These are phyloP conservation scores for Syrphus vitripennis DNA, from an alignment of 2,888 invertebrate genomes.

Conservation along the genomic window DNA sequence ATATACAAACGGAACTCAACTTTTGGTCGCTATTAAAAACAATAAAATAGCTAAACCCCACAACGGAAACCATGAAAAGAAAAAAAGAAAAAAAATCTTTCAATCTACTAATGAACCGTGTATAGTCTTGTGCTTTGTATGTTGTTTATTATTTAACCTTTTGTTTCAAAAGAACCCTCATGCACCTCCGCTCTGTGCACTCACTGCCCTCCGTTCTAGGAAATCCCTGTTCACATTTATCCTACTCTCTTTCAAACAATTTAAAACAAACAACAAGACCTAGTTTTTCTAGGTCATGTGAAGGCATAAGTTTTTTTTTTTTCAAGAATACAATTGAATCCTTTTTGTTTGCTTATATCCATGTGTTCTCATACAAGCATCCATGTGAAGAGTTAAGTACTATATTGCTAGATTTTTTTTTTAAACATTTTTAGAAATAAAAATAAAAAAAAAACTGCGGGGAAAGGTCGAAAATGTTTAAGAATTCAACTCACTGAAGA, in stretches of 20 bases:
- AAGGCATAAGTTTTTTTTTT: conserved; percentile 22
- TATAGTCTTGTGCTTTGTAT: conserved; percentile 41
- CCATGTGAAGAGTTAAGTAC: background rate
- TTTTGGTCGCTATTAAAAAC: conserved; percentile 7
- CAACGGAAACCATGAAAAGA: conserved; percentile 1
- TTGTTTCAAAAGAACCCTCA: conserved; percentile 8
- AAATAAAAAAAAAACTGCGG: background rate
- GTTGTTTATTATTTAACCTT: conserved; percentile 47
- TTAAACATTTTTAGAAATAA: background rate
- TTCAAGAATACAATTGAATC: conserved; percentile 4
- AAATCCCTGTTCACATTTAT: background rate
- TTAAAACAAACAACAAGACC: conserved; percentile 21
- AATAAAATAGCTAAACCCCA: conserved; percentile 8
- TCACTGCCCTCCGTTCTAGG: too few species aligned
- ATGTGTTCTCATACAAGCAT: background rate
- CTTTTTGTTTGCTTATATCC: background rate
- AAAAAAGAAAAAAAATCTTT: conserved; percentile 32
- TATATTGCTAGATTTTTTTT: background rate
- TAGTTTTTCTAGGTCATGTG: conserved; percentile 50
- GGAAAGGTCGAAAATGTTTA: conserved; percentile 11
- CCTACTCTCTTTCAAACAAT: conserved; percentile 5
- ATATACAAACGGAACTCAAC: conserved; percentile 8
- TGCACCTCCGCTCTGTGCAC: background rate
- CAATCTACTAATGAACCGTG: conserved; percentile 55
- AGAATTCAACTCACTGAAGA: background rate